phyloP scores from a whole-genome alignment of 2,797 vertebrate species.

The Rhyacichthys aspro region DNA sequence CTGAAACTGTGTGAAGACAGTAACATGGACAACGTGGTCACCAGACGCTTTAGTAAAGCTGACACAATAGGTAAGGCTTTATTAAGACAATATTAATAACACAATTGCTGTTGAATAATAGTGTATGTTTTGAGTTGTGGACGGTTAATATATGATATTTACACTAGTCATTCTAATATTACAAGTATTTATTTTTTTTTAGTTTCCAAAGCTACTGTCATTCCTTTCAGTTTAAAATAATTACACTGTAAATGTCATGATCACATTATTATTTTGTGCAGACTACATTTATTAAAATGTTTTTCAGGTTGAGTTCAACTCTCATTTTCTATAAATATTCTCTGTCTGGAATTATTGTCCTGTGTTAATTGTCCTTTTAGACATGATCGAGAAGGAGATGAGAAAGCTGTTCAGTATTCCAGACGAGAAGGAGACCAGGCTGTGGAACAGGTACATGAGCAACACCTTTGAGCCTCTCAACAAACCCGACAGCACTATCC shows the following conservation, averaged over 20 bases:
- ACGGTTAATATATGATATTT: too few species aligned
- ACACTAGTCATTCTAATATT: too few species aligned
- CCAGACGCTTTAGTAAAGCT: slow-evolving; percentile 97
- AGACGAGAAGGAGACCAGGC: slow-evolving; percentile 95
- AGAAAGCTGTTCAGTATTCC: slow-evolving; percentile 96
- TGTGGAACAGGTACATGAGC: slow-evolving; percentile 99
- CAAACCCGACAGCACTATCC: slow-evolving; percentile 98
- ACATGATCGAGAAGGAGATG: slow-evolving; percentile 98
- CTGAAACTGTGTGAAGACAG: slow-evolving; percentile 97
- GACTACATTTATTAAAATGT: too few species aligned
- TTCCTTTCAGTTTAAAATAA: too few species aligned
- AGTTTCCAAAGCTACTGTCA: too few species aligned
- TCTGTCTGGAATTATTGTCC: too few species aligned
- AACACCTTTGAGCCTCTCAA: slow-evolving; percentile 98
- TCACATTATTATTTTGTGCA: too few species aligned
- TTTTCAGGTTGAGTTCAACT: too few species aligned
- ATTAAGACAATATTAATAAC: neutral
- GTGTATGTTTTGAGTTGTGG: too few species aligned
- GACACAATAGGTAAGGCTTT: slow-evolving; percentile 92
- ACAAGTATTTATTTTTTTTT: too few species aligned
- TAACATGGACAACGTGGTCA: slow-evolving; percentile 95
- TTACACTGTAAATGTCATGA: too few species aligned
- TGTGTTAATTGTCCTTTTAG: slow-evolving; percentile 59
- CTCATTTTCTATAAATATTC: too few species aligned
- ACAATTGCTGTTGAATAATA: neutral